These are phyloP conservation scores for Scaptomyza cyrtandrae DNA, from an alignment of 2,888 invertebrate species.

Conservation along the genomic window DNA sequence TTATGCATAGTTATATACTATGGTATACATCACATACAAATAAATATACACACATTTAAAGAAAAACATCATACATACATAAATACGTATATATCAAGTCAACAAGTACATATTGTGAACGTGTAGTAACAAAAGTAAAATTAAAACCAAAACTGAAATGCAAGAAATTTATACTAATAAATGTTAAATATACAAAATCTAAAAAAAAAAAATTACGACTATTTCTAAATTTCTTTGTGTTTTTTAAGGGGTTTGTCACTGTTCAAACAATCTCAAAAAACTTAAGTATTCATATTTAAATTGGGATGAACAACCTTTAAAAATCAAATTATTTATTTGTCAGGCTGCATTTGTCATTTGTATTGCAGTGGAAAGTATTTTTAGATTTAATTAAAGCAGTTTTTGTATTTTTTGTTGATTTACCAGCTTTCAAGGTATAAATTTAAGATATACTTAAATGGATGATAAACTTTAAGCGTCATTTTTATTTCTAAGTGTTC, in stretches of 20 bases:
- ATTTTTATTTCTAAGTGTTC: too few species aligned
- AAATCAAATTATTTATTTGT: background rate
- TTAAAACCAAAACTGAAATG: slow-evolving; percentile 35
- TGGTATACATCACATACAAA: slow-evolving; percentile 27
- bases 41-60: slow-evolving; percentile 23
- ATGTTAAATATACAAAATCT: slow-evolving; percentile 72
- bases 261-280: too few species aligned
- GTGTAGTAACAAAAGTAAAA: slow-evolving; percentile 51
- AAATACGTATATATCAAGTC: slow-evolving; percentile 59
- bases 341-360: background rate
- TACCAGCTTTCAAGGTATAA: background rate
- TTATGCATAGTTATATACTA: slow-evolving; percentile 18
- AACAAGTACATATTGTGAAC: slow-evolving; percentile 73
- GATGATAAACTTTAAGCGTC: too few species aligned
- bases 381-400: background rate
- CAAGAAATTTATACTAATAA: slow-evolving; percentile 70
- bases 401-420: background rate
- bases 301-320: slow-evolving; percentile 3
- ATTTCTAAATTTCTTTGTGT: background rate
- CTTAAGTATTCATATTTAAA: background rate
- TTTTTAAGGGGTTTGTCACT: too few species aligned
- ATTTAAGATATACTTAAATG: background rate
- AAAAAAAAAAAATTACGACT: background rate
- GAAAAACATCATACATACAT: slow-evolving; percentile 15
- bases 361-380: background rate